Evolutionary conservation across 1,140 invertebrate genomes (phyloP), one percentile per base, ranked within the genome.

Genomic region (Venturia canescens): DNA sequence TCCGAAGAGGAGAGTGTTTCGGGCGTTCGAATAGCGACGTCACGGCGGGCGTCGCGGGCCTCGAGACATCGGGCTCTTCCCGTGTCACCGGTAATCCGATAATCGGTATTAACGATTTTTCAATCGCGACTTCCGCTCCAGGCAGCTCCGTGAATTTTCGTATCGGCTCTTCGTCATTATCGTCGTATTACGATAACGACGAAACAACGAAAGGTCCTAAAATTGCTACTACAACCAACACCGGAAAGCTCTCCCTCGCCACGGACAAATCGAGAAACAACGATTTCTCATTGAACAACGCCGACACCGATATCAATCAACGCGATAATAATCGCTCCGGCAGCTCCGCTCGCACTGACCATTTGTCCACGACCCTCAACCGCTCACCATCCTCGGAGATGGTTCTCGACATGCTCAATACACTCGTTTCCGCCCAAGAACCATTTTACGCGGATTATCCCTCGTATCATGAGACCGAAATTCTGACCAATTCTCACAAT

Each of bases 1-100:
- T 53, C 5, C 29, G 63, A 27, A 44, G 44, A 84, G 27, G n/a
- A 71, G 82, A 53, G 29, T 71, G 0, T 78, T 75, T 81, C 77
- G 27, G 77, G 76, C 77, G 80, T 80, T 29, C 48, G 78, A 74
- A 75, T 79, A 76, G 85, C 86, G 86, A 89, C 88, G 90, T 91
- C 89, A 92, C 91, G 90, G 91, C 90, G 90, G 89, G 89, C 87
- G 89, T 91, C 85, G 91, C 87, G 88, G 89, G 90, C 88, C 88
- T 90, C 90, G 90, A 89, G 86, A 90, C 91, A 90, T 91, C 89
- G 89, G 89, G 87, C 86, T 88, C 90, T 78, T 60, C 50, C 84
- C 60, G 76, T 75, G 87, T 87, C 87, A 87, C 86, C 88, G 90
- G 86, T 86, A 82, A 86, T 82, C 27, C 66, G 83, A 83, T 86